phyloP scores from a whole-genome alignment of 2,888 invertebrate species.

The Osmoderma eremita region DNA sequence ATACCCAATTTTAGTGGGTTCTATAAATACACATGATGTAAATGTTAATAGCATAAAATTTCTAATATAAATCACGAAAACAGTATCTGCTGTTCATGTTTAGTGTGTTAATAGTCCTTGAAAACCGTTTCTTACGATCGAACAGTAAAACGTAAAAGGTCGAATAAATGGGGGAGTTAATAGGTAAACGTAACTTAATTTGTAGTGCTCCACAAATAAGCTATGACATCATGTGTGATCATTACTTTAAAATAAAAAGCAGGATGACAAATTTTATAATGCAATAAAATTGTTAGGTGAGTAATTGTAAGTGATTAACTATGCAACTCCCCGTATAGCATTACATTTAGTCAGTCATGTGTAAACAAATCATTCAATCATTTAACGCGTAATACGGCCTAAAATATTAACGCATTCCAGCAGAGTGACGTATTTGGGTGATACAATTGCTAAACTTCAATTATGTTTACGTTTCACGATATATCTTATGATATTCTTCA shows the following conservation, averaged over 20 bases:
- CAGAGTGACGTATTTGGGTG: too few species aligned
- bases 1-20: constrained; percentile 1
- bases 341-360: constrained; percentile 4
- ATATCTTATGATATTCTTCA: too few species aligned
- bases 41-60: constrained; percentile 1
- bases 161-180: background rate
- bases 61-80: constrained; percentile 12
- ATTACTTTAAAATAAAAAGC: constrained; percentile 5
- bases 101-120: background rate
- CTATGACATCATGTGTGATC: constrained; percentile 1
- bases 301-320: constrained; percentile 10
- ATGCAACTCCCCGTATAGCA: constrained; percentile 21
- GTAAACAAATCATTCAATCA: background rate
- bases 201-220: background rate
- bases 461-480: too few species aligned
- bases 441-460: too few species aligned
- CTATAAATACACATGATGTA: constrained; percentile 19
- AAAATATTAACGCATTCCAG: too few species aligned
- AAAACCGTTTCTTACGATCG: background rate
- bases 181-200: background rate
- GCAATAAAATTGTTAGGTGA: constrained; percentile 3
- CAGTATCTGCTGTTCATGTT: background rate
- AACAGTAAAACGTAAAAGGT: background rate
- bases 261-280: background rate
- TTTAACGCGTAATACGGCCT: too few species aligned